Base-by-base conservation (phyloP, 2,888 invertebrate genomes). In the Volucella inanis region DNA sequence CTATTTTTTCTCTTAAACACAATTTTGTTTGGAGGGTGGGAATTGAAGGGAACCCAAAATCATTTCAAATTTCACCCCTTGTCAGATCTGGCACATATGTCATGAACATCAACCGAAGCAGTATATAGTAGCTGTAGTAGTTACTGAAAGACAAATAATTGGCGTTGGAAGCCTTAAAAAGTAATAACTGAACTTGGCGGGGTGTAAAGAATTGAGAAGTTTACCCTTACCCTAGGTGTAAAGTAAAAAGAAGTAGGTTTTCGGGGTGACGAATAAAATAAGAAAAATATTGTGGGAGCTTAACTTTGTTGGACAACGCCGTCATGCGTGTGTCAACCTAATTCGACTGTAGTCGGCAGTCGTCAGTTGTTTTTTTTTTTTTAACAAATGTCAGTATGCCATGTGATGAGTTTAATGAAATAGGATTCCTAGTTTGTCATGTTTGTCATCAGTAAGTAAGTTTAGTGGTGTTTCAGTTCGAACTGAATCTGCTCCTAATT, bases 301-400 rank as follows among this genome's bases (percentile, higher is more conserved):
- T 43, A 31, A 31, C n/a, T 77, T 47, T 68, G 49, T 52, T 41
- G 22, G 43, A 31, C 54, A 43, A 22, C 41, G 11, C 22, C 41
- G 59, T 41, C 76, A 70, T 22, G 22, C 70, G 81, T 76, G 70
- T 75, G 45, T 59, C 49, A n/a, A 61, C 79, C 79, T 79, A 79
- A 79, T 79, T 39, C 64, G 18, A 31, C 14, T 41, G 41, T 49
- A 9, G 18, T 41, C 64, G 54, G 54, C 52, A 45, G 22, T 22
- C 3, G 22, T 22, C 22, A n/a, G 50, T 50, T 75, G 65, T 49
- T 57, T 12, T n/a, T 14, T n/a, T 57, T 15, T 12, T 61, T 61
- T 18, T 52, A 18, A 18, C 18, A 9, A 18, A 50, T 15, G 8
- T 50, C 18, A 54, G 8, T 6, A 31, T 31, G 12, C 12, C n/a